Percentiles rank a stretch among this genome's conserved stretches.
Conservation (phyloP, 1,140 invertebrate species). For the Brachionus plicatilis region DNA sequence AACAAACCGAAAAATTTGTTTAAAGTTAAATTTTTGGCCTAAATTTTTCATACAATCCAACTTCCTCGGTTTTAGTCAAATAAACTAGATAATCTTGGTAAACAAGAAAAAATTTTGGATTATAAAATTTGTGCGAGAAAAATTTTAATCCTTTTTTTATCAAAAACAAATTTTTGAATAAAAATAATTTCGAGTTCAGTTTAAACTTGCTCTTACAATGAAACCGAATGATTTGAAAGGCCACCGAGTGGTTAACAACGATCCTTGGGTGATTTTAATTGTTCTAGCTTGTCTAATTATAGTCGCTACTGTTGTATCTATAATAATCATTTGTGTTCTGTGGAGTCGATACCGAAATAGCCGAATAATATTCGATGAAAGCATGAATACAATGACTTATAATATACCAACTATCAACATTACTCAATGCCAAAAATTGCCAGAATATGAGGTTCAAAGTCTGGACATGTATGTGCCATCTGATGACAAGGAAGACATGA, state of each 20-base stretch:
- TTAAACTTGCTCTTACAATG: neutral
- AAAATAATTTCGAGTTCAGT: neutral
- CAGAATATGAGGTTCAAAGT: constrained; percentile 38
- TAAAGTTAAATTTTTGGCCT: neutral
- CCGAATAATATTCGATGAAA: neutral
- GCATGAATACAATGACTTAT: neutral
- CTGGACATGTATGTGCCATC: constrained; percentile 39
- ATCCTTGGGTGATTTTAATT: constrained; percentile 27
- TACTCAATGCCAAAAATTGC: neutral
- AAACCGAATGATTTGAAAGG: constrained; percentile 4
- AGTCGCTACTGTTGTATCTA: neutral
- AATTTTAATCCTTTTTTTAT: neutral
- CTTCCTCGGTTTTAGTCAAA: neutral
- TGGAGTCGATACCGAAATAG: constrained; percentile 33
- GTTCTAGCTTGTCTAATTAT: constrained; percentile 32
- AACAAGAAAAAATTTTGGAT: neutral
- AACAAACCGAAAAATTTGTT: neutral
- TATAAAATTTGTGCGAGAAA: neutral
- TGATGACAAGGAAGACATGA: constrained; percentile 8
- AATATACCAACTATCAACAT: neutral
- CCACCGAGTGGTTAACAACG: neutral
- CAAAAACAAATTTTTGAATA: neutral
- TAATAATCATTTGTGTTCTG: constrained; percentile 5
- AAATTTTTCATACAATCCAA: neutral
- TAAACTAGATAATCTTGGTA: neutral